phyloP scores from a whole-genome alignment of 2,113 vertebrate species.

The Chlorocebus sabaeus region DNA sequence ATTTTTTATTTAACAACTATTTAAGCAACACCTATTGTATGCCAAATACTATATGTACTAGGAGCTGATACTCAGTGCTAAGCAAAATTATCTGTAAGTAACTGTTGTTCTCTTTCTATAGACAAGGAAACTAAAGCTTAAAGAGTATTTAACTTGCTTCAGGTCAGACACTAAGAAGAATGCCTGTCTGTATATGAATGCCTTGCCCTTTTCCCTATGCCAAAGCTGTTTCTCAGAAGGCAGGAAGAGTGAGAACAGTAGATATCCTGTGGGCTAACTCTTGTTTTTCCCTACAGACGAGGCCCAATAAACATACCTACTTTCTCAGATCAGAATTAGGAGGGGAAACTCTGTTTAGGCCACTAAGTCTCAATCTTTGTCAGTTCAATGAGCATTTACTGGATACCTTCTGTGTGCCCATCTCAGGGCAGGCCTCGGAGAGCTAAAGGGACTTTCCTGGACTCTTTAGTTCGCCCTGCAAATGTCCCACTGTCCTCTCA shows the following conservation, averaged over 20 bases:
- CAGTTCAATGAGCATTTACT: background rate
- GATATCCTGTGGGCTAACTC: background rate
- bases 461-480: background rate
- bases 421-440: background rate
- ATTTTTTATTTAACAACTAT: background rate
- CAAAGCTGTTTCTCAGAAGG: background rate
- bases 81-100: background rate
- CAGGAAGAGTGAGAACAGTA: background rate
- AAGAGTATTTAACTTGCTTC: background rate
- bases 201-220: background rate
- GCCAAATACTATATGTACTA: background rate
- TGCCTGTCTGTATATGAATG: rapidly evolving
- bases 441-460: background rate
- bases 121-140: background rate
- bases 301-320: background rate
- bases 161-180: background rate
- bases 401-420: background rate
- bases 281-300: background rate
- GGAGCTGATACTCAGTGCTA: background rate
- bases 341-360: background rate
- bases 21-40: background rate
- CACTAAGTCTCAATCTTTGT: background rate
- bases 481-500: background rate
- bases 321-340: background rate
- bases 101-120: background rate